Evolutionary conservation across 2,888 invertebrate genomes (phyloP).

Genomic region (Fragum sueziense): DNA sequence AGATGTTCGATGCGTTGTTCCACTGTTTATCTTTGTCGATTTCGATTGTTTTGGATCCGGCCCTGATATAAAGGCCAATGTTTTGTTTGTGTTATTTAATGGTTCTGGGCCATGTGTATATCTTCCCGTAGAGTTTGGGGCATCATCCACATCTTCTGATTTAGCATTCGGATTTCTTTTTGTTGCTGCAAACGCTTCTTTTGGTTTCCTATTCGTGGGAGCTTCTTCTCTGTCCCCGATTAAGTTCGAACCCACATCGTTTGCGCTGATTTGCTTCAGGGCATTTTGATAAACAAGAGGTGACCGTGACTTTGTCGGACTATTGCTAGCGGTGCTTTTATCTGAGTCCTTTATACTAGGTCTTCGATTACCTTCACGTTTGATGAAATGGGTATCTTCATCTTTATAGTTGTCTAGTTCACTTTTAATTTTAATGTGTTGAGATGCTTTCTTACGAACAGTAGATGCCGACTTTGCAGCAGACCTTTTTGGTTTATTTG

Average conservation of each 20-base stretch:
- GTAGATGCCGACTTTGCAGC: conserved; percentile 5
- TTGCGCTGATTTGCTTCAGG: background rate
- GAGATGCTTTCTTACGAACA: background rate
- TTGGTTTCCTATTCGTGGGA: background rate
- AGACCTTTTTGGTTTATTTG: background rate
- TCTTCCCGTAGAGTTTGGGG: conserved; percentile 1
- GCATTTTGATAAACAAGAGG: background rate
- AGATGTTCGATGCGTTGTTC: background rate
- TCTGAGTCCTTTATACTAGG: background rate
- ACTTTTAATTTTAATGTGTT: conserved; percentile 2
- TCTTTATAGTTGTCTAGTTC: background rate
- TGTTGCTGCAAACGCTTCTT: background rate
- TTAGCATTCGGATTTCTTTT: background rate
- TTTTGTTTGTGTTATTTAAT: background rate
- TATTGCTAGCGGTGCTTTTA: background rate
- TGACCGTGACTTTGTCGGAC: background rate
- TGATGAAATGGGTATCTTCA: background rate
- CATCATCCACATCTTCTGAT: background rate
- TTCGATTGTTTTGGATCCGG: background rate
- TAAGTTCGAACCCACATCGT: background rate
- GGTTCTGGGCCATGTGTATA: conserved; percentile 30
- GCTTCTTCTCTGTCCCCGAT: background rate
- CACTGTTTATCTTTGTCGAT: background rate
- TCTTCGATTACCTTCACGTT: background rate
- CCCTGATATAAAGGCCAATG: background rate